Evolutionary conservation across 2,113 vertebrate genomes (phyloP), one percentile per base, ranked within the genome.

Genomic region (Vanacampus margaritifer): DNA sequence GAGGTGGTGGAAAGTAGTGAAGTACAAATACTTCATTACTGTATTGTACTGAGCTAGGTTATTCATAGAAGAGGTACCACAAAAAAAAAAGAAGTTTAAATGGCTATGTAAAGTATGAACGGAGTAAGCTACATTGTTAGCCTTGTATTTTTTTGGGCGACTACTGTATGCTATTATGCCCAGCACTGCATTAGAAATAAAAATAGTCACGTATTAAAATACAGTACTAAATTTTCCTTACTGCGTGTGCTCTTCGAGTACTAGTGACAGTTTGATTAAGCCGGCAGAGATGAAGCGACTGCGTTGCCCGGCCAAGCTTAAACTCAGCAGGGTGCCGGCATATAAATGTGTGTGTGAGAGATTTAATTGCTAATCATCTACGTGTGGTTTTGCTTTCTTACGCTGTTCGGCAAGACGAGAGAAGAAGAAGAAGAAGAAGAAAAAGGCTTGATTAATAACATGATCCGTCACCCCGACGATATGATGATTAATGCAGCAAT

Each of bases 401-500:
- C 68, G 71, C 71, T 71, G 66, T 71, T 46, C 24, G 69, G 68
- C 58, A 32, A 32, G 54, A 32, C 6, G 53, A 54, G 51, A 12
- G 51, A 24, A 54, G 13, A 54, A 13, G 3, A 13, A 12, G 4
- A 14, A 7, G 10, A 53, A 24, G 13, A 26, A 54, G 67, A 72
- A 74, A 70, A 59, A 54, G 66, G 39, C 74, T 74, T 81, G 79
- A 89, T 85, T 89, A 88, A 87, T 86, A 81, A 87, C 86, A 84
- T 57, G 76, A 88, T 86, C 80, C 68, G 68, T 88, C 85, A 88
- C 80, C 79, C 68, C 19, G 28, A 85, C 75, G 56, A 87, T 86
- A 81, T 78, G 83, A 86, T 89, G 85, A 89, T 89, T 89, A 87
- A 88, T 67, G 73, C 77, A 79, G 86, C 78, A 76, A 82, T 84